These are phyloP conservation scores for Nannobrachium achirus DNA, from an alignment of 2,113 vertebrate genomes.

Conservation along the genomic window DNA sequence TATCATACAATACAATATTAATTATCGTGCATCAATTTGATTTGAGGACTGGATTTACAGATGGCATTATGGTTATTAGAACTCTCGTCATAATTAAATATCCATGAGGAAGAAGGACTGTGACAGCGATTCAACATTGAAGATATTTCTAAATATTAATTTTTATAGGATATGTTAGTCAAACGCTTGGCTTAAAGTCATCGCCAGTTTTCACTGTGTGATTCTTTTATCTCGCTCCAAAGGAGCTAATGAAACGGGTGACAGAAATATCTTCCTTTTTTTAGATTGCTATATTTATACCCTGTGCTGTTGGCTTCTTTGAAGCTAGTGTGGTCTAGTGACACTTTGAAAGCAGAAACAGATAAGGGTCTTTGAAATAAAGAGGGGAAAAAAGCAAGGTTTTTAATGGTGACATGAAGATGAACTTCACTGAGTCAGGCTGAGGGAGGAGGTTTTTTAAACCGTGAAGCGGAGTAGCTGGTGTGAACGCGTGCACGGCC, in stretches of 20 bases:
- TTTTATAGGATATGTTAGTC: not conserved
- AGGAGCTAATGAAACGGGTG: conserved; percentile 6
- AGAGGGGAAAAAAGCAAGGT: not conserved
- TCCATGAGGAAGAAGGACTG: too few species aligned
- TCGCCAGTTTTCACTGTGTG: not conserved
- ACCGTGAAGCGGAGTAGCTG: not conserved
- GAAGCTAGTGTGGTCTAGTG: conserved; percentile 25
- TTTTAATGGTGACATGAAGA: not conserved
- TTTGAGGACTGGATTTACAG: too few species aligned
- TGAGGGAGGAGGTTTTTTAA: not conserved
- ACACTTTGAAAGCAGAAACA: not conserved
- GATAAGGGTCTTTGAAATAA: conserved; percentile 24
- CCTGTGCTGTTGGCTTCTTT: conserved; percentile 17
- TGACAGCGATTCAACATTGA: not conserved
- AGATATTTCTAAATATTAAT: not conserved
- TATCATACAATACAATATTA: too few species aligned
- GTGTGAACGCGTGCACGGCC: too few species aligned
- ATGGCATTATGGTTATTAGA: too few species aligned
- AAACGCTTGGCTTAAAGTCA: not conserved
- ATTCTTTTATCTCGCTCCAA: conserved; percentile 3
- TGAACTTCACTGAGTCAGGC: not conserved
- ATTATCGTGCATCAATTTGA: too few species aligned
- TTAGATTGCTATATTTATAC: conserved; percentile 55
- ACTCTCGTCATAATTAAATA: too few species aligned
- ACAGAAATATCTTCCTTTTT: conserved; percentile 25